Conservation (phyloP, 2,888 invertebrate species). For the Lacanobia oleracea region DNA sequence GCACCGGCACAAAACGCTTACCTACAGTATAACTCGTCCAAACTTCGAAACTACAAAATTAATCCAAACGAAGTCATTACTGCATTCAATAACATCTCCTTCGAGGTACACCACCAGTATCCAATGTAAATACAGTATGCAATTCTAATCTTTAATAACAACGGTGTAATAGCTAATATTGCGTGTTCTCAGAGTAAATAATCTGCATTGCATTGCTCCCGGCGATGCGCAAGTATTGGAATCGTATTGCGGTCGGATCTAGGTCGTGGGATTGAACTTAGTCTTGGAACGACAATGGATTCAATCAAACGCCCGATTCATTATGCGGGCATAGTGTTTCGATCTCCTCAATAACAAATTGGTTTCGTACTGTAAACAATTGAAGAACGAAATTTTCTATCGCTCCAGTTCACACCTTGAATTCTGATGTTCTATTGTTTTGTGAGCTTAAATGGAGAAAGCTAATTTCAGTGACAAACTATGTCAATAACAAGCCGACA, state of each 20-base stretch:
- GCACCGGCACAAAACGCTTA: constrained; percentile 9
- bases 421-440: constrained; percentile 50
- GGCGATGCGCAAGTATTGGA: constrained; percentile 77
- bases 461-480: constrained; percentile 43
- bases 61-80: constrained; percentile 58
- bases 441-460: constrained; percentile 47
- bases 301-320: constrained; percentile 79
- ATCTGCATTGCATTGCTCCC: constrained; percentile 79
- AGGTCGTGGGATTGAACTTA: constrained; percentile 81
- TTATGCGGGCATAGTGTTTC: constrained; percentile 76
- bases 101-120: constrained; percentile 41
- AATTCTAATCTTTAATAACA: constrained; percentile 68
- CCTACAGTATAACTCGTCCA: constrained; percentile 35
- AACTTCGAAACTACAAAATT: constrained; percentile 48
- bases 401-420: constrained; percentile 59
- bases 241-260: constrained; percentile 79
- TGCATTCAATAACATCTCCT: constrained; percentile 70
- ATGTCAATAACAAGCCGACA: constrained; percentile 41
- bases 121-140: constrained; percentile 45
- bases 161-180: constrained; percentile 69
- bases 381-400: constrained; percentile 45
- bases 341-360: constrained; percentile 61
- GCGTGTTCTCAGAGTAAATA: constrained; percentile 65
- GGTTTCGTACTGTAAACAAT: constrained; percentile 58
- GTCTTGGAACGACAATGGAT: constrained; percentile 77